Base-by-base conservation (phyloP, 2,797 vertebrate genomes). In the Pygocentrus nattereri region DNA sequence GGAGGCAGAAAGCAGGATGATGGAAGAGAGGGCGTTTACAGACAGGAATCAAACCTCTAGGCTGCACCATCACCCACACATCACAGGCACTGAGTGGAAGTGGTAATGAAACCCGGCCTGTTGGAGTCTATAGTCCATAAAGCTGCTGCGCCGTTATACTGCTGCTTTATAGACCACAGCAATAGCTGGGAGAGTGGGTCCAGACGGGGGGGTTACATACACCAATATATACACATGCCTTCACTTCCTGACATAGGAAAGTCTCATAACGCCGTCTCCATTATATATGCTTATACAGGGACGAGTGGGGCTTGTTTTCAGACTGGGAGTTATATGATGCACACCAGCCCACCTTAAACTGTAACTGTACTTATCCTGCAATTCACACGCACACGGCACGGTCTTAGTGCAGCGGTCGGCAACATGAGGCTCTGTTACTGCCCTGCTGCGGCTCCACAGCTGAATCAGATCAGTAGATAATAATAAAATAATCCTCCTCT, bases 11-110 rank as follows among this genome's bases (percentile, higher is more conserved):
- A 58, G 54, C 7, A n/a, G 19, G 13, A 41, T 41, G 56, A 47
- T 30, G 65, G 34, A n/a, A 54, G 18, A 74, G 54, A 78, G 72
- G 88, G 86, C 79, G 1, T 68, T n/a, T 82, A 84, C 73, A 72
- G 72, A 73, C 79, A 74, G 74, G 62, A 44, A 70, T 62, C 81
- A 81, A 73, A n/a, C n/a, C n/a, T n/a, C n/a, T n/a, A n/a, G n/a
- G 27, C 21, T 38, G 44, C 27, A 38, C 54, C 38, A 52, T n/a
- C 52, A 59, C 50, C 58, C 27, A 73, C 47, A 62, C 74, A 75
- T 44, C 19, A 76, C 74, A 64, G 41, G 30, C 59, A 76, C 13
- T 8, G 6, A 12, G 65, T 68, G 34, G 21, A 19, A 15, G 5
- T 44, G 41, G 71, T 74, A 74, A 79, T 83, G 76, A 83, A 79